Evolutionary conservation across 2,888 invertebrate genomes (phyloP).

Genomic region (Strigamia transsilvanica): DNA sequence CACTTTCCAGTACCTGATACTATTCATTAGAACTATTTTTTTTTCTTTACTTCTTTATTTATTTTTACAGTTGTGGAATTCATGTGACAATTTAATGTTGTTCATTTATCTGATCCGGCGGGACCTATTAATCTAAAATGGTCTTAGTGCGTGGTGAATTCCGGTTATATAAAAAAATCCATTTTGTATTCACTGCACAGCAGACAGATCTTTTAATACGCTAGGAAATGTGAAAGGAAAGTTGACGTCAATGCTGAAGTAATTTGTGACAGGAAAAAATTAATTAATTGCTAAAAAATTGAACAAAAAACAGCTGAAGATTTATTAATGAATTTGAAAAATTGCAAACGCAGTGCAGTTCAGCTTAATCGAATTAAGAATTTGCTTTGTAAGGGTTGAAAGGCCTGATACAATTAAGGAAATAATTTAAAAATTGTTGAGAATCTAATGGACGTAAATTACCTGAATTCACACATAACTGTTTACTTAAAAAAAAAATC

Average conservation of each 20-base stretch:
- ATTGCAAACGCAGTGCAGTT: not conserved
- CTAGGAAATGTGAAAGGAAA: not conserved
- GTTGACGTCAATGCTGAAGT: not conserved
- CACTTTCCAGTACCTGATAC: conserved; percentile 25
- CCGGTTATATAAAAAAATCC: conserved; percentile 9
- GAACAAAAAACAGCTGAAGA: not conserved
- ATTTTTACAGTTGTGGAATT: conserved; percentile 6
- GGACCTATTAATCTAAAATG: conserved; percentile 3
- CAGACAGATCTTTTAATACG: not conserved
- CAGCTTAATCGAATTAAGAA: not conserved
- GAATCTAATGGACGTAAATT: not conserved
- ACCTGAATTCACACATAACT: not conserved
- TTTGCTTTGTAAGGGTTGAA: conserved; percentile 1
- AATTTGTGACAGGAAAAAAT: not conserved
- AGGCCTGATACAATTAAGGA: not conserved
- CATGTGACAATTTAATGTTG: conserved; percentile 28
- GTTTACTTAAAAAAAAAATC: not conserved
- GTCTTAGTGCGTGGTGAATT: not conserved
- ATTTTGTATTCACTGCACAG: not conserved
- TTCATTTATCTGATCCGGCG: not conserved
- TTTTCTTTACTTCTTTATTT: not conserved
- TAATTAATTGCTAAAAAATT: not conserved
- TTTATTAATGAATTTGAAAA: not conserved
- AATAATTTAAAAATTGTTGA: not conserved
- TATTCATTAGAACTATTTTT: conserved; percentile 7